phyloP scores from a whole-genome alignment of 2,797 vertebrate genomes.

The Oreonectes daqikongensis region DNA sequence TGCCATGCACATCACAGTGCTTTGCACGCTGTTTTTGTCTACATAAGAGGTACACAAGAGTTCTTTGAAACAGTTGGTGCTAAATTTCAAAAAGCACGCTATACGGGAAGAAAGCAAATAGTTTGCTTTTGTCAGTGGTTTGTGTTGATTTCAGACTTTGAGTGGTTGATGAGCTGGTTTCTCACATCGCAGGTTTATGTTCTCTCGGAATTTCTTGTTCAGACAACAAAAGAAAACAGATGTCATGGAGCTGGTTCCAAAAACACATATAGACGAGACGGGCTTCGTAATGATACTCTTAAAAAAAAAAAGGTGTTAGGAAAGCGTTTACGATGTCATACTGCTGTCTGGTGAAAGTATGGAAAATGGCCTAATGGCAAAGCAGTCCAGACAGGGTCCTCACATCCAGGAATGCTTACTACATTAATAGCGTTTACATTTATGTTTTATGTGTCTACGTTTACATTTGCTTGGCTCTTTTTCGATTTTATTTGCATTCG shows the following conservation, averaged over 20 bases:
- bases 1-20: constrained; percentile 48
- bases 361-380: background rate
- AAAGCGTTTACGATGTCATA: constrained; percentile 21
- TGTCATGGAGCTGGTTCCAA: constrained; percentile 24
- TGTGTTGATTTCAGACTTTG: background rate
- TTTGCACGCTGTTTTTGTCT: constrained; percentile 37
- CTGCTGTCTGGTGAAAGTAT: background rate
- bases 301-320: constrained; percentile 13
- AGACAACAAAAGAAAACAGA: constrained; percentile 57
- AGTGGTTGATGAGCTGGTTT: constrained; percentile 11
- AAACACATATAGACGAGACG: constrained; percentile 39
- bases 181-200: constrained; percentile 42
- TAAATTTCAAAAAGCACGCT: background rate
- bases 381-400: background rate
- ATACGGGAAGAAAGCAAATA: too few relatives aligned
- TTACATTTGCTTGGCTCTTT: background rate
- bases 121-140: background rate
- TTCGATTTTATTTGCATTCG: background rate
- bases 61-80: background rate
- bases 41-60: constrained; percentile 45
- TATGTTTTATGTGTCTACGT: background rate
- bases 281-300: constrained; percentile 50
- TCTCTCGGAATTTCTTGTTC: constrained; percentile 39
- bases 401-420: background rate
- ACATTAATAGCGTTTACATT: background rate